Base-by-base conservation (phyloP, 2,797 vertebrate species). In the Microctenopoma lineatum region DNA sequence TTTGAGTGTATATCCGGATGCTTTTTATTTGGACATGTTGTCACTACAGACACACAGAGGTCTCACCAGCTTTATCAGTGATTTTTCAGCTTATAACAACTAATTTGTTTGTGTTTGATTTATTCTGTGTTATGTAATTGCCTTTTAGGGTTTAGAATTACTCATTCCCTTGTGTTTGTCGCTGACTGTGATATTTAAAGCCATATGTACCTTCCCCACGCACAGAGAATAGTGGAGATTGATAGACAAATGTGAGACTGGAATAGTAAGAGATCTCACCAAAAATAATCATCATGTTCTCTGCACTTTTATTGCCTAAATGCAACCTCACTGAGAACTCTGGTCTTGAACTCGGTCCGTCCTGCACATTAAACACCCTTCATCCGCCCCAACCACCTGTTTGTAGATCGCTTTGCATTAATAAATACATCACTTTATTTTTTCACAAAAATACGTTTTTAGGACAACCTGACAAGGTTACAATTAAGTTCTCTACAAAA, bases 261-360 rank as follows among this genome's bases (percentile, higher is more conserved):
- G 53, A 77, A 54, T 45, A 21, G 61, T 75, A 80, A 81, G 74
- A 39, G 77, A 81, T 54, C 77, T 75, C 63, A 82, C 56, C 57
- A 46, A 21, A 21, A 21, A 64, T 76, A 79, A 65, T 73, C 34
- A 76, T 88, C 67, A 66, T 79, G 73, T 65, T 80, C 27, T 29
- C 27, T 4, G 27, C 27, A 29, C 27, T 29, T 29, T 29, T 29
- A 29, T 29, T 29, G 27, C 4, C 27, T 29, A 29, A 29, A 29
- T 3, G 4, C 27, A 4, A 29, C 27, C 27, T 29, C 27, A 29
- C 27, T 4, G 27, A 5, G 27, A 29, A 29, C 27, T 29, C 27
- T 29, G 27, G 27, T 29, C 27, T 29, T 21, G 21, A 21, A 21
- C 21, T 5, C 5, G 3, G 27, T 5, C 3, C 5, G 27, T 29